These are phyloP conservation scores for Aspidoscelis tigris DNA, from an alignment of 2,113 vertebrate species.

Conservation along the genomic window DNA sequence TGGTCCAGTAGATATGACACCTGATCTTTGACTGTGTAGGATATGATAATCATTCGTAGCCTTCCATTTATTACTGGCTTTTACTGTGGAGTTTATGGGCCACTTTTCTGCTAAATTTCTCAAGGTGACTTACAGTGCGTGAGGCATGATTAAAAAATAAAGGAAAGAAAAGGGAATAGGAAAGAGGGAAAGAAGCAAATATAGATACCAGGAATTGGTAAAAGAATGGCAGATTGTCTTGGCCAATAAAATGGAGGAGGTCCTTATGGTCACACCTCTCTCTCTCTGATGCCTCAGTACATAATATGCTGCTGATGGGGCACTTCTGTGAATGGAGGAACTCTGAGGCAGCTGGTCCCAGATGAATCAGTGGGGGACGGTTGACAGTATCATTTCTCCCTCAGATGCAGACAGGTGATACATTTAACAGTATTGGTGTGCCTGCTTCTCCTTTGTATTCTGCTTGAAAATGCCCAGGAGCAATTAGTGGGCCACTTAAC, in stretches of 20 bases:
- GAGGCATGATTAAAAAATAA: background rate
- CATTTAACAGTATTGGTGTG: background rate
- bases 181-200: background rate
- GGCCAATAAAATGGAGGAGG: background rate
- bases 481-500: too few relatives aligned
- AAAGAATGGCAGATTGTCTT: background rate
- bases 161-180: background rate
- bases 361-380: background rate
- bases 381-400: background rate
- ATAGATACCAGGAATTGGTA: background rate
- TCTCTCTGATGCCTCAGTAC: background rate
- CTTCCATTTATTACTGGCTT: background rate
- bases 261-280: background rate
- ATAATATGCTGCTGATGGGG: background rate
- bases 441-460: background rate
- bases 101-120: background rate
- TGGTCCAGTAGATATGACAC: background rate
- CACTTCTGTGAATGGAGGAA: background rate
- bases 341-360: background rate
- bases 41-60: background rate
- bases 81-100: background rate
- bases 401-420: background rate
- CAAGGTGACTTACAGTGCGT: background rate
- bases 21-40: background rate
- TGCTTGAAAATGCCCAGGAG: too few relatives aligned